These are phyloP conservation scores for Margarornis squamiger DNA, from an alignment of 2,797 vertebrate genomes.

Conservation along the genomic window DNA sequence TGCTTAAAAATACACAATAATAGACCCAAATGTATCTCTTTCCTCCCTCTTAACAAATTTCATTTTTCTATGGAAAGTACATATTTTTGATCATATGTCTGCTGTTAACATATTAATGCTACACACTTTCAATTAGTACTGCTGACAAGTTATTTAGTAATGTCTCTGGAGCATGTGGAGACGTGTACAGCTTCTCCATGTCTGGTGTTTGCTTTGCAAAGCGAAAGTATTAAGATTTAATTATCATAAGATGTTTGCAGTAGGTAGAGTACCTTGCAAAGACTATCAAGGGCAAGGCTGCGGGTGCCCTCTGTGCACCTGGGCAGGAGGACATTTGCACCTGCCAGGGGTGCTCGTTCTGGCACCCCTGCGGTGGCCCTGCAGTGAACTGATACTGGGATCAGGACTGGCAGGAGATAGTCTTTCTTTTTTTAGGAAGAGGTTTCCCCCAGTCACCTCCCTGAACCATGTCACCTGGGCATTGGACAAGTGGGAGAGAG, in stretches of 20 bases:
- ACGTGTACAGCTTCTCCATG: background rate
- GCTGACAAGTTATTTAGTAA: slow-evolving; percentile 35
- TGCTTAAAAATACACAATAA: background rate
- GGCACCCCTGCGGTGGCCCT: background rate
- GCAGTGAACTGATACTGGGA: background rate
- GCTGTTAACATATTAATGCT: background rate
- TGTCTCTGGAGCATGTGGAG: slow-evolving; percentile 16
- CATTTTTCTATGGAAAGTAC: background rate
- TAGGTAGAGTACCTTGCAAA: background rate
- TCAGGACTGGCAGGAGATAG: background rate
- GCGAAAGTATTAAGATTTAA: background rate
- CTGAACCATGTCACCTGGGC: background rate
- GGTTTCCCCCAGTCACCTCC: background rate
- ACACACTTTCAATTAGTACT: background rate
- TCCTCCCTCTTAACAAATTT: background rate
- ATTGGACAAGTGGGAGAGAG: background rate
- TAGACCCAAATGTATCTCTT: background rate
- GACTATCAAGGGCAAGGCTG: background rate
- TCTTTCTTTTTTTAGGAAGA: background rate
- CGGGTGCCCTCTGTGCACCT: background rate
- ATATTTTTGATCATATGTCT: background rate
- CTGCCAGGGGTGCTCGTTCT: background rate
- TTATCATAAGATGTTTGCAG: background rate
- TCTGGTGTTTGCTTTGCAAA: slow-evolving; percentile 32
- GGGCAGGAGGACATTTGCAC: background rate